These are phyloP conservation scores for Pachydiplax longipennis DNA, from an alignment of 2,888 invertebrate species.

Conservation along the genomic window DNA sequence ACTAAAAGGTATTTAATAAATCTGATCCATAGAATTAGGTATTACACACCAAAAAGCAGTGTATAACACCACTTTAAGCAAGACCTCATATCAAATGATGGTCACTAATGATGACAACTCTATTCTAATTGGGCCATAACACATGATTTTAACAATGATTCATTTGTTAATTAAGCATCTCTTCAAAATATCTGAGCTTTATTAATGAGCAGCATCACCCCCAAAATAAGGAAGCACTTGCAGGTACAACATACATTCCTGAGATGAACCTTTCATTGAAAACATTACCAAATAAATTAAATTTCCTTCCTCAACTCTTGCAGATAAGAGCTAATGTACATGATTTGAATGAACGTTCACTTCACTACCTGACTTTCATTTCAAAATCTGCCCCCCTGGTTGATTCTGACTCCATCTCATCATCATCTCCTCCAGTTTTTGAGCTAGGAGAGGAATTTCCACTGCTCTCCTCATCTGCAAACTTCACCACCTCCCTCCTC, in stretches of 20 bases:
- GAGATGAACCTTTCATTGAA: neutral
- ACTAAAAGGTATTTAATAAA: too few species aligned
- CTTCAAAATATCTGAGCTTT: too few species aligned
- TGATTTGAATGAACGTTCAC: neutral
- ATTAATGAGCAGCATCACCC: too few species aligned
- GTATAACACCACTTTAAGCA: too few species aligned
- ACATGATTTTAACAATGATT: too few species aligned
- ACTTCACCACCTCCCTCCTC: slow-evolving; percentile 29
- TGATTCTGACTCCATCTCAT: neutral
- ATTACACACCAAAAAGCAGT: too few species aligned
- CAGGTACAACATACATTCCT: neutral
- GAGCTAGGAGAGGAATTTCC: slow-evolving; percentile 19
- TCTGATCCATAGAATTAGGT: too few species aligned
- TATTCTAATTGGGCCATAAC: too few species aligned
- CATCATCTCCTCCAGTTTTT: neutral
- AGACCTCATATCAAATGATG: too few species aligned
- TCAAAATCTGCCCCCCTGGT: neutral
- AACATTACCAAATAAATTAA: neutral
- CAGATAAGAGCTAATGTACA: neutral
- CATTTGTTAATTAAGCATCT: too few species aligned
- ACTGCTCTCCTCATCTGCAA: neutral
- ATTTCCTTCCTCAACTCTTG: neutral
- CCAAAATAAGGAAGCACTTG: too few species aligned
- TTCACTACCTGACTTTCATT: neutral
- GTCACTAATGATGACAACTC: too few species aligned